phyloP scores from a whole-genome alignment of 2,888 invertebrate species.

The Callinectes sapidus region DNA sequence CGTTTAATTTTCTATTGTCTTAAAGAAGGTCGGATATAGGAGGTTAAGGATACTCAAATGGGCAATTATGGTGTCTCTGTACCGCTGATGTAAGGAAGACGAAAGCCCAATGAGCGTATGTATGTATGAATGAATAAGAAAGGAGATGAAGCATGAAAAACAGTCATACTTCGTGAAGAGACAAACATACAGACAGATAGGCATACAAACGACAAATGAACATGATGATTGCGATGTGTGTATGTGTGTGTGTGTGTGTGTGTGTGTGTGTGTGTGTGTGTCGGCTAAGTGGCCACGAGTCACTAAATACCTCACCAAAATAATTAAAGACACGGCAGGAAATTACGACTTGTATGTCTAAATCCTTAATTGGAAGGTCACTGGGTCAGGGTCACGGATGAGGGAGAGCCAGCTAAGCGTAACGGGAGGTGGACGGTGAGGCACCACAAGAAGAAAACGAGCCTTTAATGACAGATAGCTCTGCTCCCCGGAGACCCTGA shows the following conservation, averaged over 20 bases:
- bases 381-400: background rate
- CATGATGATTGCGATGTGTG: background rate
- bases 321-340: background rate
- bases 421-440: background rate
- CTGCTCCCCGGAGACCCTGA: background rate
- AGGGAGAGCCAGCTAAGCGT: background rate
- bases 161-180: too few relatives aligned
- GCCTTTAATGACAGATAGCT: background rate
- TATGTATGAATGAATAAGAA: too few relatives aligned
- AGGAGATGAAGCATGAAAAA: too few relatives aligned
- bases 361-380: background rate
- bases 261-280: slow-evolving; percentile 26
- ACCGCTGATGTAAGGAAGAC: background rate
- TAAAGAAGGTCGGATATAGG: background rate
- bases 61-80: background rate
- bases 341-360: slow-evolving; percentile 15
- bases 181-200: too few relatives aligned
- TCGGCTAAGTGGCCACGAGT: background rate
- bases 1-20: too few relatives aligned
- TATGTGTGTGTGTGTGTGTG: slow-evolving; percentile 10
- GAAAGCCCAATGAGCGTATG: background rate
- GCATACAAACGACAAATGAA: too few relatives aligned
- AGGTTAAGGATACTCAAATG: too few relatives aligned
- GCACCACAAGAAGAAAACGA: background rate
- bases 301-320: background rate